A percentile compares a stretch with the other conserved stretches of the same genome.
Evolutionary conservation across 2,888 invertebrate genomes (phyloP).

Genomic region (Drosophila nigritarsus): DNA sequence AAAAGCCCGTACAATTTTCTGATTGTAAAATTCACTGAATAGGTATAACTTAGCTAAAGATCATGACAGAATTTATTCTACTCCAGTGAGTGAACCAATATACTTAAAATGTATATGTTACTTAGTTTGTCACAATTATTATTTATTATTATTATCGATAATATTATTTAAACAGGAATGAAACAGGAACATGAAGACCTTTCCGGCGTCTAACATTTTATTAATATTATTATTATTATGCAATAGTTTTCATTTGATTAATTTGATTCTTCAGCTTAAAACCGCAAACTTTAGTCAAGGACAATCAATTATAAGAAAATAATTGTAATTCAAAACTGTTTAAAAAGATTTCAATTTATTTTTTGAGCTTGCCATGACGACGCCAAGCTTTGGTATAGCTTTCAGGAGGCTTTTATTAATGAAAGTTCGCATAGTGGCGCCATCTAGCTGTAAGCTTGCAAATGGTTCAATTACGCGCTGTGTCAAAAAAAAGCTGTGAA

Average conservation of each 20-base stretch:
- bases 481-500: background rate
- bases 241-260: no score
- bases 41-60: background rate
- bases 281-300: background rate
- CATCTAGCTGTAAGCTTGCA: conserved; percentile 3
- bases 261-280: no score
- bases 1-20: background rate
- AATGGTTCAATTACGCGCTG: conserved; percentile 14
- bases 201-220: no score
- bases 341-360: background rate
- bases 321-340: background rate
- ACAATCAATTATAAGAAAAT: background rate
- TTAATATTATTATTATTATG: no score
- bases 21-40: background rate
- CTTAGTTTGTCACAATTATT: background rate
- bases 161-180: no score
- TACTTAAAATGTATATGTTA: background rate
- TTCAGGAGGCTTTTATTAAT: background rate
- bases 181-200: no score
- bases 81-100: background rate
- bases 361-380: background rate
- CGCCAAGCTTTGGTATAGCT: background rate
- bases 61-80: background rate
- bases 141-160: no score
- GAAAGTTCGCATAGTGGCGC: conserved; percentile 5